A percentile compares a stretch with the other conserved stretches of the same genome.
These are phyloP conservation scores for Regulus satrapa DNA, from an alignment of 2,113 vertebrate species.

Conservation along the genomic window DNA sequence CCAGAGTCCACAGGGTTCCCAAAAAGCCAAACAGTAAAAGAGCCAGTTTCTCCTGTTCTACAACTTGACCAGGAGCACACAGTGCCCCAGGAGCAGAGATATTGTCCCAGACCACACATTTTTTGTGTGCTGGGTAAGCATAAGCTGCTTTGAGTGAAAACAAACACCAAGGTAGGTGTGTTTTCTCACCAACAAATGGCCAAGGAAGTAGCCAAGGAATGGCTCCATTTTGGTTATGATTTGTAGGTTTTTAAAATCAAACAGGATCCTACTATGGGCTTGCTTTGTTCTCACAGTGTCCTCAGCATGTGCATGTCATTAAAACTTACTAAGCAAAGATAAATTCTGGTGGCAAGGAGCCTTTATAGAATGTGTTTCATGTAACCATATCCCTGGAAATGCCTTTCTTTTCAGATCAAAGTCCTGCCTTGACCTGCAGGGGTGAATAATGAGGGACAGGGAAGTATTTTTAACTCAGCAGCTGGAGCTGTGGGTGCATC, in stretches of 20 bases:
- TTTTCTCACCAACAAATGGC: neutral
- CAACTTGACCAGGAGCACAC: neutral
- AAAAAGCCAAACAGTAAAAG: neutral
- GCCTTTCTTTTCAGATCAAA: constrained; percentile 34
- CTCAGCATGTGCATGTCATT: neutral
- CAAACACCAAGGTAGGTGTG: neutral
- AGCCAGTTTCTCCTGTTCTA: neutral
- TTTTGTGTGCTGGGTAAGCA: neutral
- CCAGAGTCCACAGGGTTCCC: neutral
- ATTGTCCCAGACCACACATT: neutral
- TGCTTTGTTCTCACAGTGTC: neutral
- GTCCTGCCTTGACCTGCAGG: neutral
- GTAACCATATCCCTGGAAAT: constrained; percentile 17
- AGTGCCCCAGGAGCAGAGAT: neutral
- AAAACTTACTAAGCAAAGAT: neutral
- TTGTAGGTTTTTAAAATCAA: neutral
- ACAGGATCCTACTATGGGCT: neutral
- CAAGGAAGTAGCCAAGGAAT: neutral
- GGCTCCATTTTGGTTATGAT: neutral
- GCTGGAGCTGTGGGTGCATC: neutral
- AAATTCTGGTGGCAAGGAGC: neutral
- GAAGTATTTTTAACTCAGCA: constrained; percentile 13
- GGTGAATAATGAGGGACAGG: neutral
- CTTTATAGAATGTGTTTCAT: neutral
- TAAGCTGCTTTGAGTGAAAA: neutral